phyloP scores from a whole-genome alignment of 2,888 invertebrate genomes.

The Brachyptera putata region DNA sequence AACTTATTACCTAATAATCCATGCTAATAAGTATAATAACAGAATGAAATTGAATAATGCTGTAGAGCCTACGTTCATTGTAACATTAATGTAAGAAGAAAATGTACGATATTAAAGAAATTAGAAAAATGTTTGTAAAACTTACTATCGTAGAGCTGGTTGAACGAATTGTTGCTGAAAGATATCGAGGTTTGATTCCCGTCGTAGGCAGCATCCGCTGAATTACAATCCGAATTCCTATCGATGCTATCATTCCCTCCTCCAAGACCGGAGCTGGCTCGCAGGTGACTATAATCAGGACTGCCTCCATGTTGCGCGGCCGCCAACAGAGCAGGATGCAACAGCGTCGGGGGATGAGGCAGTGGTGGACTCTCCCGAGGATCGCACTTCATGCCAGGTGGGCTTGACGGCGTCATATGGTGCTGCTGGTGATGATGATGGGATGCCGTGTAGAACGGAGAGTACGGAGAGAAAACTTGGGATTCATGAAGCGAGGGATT shows the following conservation, averaged over 20 bases:
- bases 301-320: constrained; percentile 77
- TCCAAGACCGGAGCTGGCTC: constrained; percentile 47
- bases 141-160: constrained; percentile 31
- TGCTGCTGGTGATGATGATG: constrained; percentile 46
- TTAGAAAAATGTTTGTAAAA: not conserved
- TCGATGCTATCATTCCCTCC: constrained; percentile 74
- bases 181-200: constrained; percentile 94
- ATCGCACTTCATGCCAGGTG: constrained; percentile 61
- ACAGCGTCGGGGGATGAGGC: constrained; percentile 76
- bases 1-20: too few relatives aligned
- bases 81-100: too few relatives aligned
- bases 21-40: too few relatives aligned
- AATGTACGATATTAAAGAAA: too few relatives aligned
- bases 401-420: constrained; percentile 40
- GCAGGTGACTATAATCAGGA: constrained; percentile 72
- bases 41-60: too few relatives aligned
- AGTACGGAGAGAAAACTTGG: constrained; percentile 88
- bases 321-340: constrained; percentile 80
- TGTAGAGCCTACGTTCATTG: too few relatives aligned
- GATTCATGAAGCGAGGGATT: constrained; percentile 94
- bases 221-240: constrained; percentile 85
- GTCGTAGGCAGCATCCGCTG: constrained; percentile 86
- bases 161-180: constrained; percentile 62
- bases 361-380: constrained; percentile 76
- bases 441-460: constrained; percentile 74